phyloP scores from a whole-genome alignment of 2,888 invertebrate species.

The Emmelina monodactyla region DNA sequence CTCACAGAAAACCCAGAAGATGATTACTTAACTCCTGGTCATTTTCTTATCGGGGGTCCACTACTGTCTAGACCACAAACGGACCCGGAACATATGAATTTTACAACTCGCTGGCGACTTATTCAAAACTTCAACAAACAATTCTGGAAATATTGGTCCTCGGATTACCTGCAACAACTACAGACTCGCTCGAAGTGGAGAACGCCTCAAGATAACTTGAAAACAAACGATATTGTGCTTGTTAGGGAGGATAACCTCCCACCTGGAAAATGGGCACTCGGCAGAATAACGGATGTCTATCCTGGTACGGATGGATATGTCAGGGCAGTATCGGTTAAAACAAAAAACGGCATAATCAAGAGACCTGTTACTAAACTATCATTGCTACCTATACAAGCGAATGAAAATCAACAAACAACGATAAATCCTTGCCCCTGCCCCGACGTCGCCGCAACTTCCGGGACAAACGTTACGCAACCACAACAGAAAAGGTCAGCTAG shows the following conservation, averaged over 20 bases:
- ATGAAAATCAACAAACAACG: not conserved
- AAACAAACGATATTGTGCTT: not conserved
- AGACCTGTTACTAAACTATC: slow-evolving; percentile 4
- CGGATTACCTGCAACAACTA: not conserved
- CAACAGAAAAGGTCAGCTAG: no score
- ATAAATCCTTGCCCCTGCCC: no score
- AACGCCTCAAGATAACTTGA: no score
- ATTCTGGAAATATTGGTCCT: not conserved
- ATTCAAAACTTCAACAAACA: slow-evolving; percentile 1
- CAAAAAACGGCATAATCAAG: slow-evolving; percentile 1
- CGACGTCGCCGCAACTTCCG: no score
- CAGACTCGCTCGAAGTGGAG: not conserved
- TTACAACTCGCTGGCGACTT: not conserved
- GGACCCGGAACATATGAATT: not conserved
- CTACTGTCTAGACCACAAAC: slow-evolving; percentile 1
- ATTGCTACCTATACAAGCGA: not conserved
- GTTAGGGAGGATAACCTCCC: not conserved
- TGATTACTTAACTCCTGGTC: not conserved
- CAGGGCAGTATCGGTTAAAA: slow-evolving; percentile 3
- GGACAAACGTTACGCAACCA: no score
- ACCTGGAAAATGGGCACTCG: slow-evolving; percentile 2
- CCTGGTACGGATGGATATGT: not conserved
- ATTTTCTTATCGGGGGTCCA: not conserved
- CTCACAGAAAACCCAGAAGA: slow-evolving; percentile 1
- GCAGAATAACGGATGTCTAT: not conserved